These are phyloP conservation scores for Lonchura striata DNA, from an alignment of 2,113 vertebrate genomes.

Conservation along the genomic window DNA sequence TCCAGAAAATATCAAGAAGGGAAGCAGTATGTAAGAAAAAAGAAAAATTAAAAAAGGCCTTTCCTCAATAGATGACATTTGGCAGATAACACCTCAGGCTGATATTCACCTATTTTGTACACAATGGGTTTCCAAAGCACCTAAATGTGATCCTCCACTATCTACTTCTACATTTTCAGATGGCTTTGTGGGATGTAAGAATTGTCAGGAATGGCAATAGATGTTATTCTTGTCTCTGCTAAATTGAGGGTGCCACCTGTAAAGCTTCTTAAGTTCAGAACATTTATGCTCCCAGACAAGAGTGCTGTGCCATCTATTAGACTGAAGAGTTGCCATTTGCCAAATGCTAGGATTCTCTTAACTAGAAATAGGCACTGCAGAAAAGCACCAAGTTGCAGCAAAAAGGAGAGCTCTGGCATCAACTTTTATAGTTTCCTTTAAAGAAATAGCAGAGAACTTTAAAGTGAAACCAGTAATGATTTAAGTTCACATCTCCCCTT, in stretches of 20 bases:
- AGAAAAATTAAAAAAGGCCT: neutral
- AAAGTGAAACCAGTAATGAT: constrained; percentile 4
- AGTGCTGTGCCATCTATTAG: constrained; percentile 32
- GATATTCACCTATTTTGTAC: neutral
- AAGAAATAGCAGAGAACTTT: constrained; percentile 23
- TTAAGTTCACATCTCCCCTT: neutral
- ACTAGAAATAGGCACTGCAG: constrained; percentile 25
- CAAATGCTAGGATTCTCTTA: constrained; percentile 31
- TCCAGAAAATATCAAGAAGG: neutral
- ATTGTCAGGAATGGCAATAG: neutral
- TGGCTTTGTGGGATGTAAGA: neutral
- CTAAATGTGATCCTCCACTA: neutral
- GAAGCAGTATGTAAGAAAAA: neutral
- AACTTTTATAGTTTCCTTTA: constrained; percentile 8
- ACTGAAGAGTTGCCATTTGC: constrained; percentile 33
- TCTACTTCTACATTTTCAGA: neutral
- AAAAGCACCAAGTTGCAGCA: neutral
- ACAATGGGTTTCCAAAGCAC: neutral
- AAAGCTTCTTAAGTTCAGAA: constrained; percentile 30
- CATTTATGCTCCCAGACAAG: constrained; percentile 7
- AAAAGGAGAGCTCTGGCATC: constrained; percentile 4
- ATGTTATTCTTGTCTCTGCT: constrained; percentile 22
- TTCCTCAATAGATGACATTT: neutral
- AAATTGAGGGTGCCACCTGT: constrained; percentile 38
- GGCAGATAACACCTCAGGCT: neutral